Evolutionary conservation across 1,140 invertebrate genomes (phyloP), one percentile per base, ranked within the genome.

Genomic region (Hermatobates lingyangjiaoensis): DNA sequence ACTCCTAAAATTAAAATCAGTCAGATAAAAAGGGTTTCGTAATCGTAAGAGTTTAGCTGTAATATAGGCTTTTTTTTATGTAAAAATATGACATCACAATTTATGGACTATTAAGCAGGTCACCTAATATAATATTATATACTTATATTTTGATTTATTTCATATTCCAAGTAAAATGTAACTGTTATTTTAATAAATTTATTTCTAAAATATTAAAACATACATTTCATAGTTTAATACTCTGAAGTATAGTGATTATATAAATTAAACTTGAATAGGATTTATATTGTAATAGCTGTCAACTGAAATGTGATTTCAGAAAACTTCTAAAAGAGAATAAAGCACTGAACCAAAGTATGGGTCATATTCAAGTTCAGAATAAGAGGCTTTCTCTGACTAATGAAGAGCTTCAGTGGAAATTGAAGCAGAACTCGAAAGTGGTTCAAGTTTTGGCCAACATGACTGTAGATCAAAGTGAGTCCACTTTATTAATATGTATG

Each of bases 381-480:
- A 78, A 83, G 48, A 69, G 83, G 12, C 63, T 90, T 3, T 75
- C 76, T 0, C 79, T 82, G 58, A 76, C 84, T 58, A 90, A 89
- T 61, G 89, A 93, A 67, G 83, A 90, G 65, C 68, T 92, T 1
- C 74, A 82, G 59, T 92, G 84, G 75, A 81, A 81, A 62, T 71
- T 92, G 46, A 74, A 81, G 59, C 80, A 84, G 57, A 84, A 82
- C 60, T 78, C 76, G 27, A 76, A 82, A 60, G 74, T 81, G 7
- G 67, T 73, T 15, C 72, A 63, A 50, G 69, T 64, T 42, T 56
- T 74, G 55, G 65, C 73, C 23, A 42, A 42, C 39, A n/a, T 54
- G 63, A 38, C 30, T 57, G 39, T 51, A 30, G 39, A 51, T 39
- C 48, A 30, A 54, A 24, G 24, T 27, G 12, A 18, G 21, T 18